Base-by-base conservation (phyloP, 2,797 vertebrate species). In the Sebastes reedi region DNA sequence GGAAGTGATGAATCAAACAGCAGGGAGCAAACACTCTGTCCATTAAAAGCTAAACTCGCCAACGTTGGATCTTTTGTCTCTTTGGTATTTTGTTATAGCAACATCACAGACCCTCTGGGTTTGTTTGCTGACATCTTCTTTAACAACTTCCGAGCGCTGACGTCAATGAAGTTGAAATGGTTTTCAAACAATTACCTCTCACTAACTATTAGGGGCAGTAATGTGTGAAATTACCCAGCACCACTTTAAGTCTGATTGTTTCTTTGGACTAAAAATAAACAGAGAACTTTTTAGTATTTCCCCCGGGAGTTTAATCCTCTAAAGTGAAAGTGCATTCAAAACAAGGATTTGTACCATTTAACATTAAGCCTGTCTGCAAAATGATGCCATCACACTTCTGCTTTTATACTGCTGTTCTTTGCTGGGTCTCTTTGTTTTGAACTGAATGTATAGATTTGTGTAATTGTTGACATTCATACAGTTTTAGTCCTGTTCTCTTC, bases 181-280 rank as follows among this genome's bases (percentile, higher is more conserved):
- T 79, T 87, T 76, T 81, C 73, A 72, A 85, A 86, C 84, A 82
- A 89, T 89, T 87, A 89, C 70, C 83, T 75, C 88, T 83, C 58
- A 4, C 65, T 73, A 74, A 80, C 88, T 66, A 85, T 90, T 78
- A 81, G 75, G 81, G 70, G 82, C 82, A 89, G 36, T 86, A 78
- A 64, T 60, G 91, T 90, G 90, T 91, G 90, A 92, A 92, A 91
- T 92, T 87, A 85, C 76, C 42, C 78, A 22, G 68, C 79, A 24
- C 42, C 60, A 24, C 72, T 83, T 87, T 22, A 20, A 78, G 77
- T 77, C 75, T 84, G 84, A 87, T 88, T 82, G 88, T 80, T 72
- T 82, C 72, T 80, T 58, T 46, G 64, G 10, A 12, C 81, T 88
- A 86, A 82, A 88, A 85, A 90, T 88, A 91, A 83, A 86, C 32